Conservation (phyloP, 2,888 invertebrate species). For the Hymenopus coronatus region DNA sequence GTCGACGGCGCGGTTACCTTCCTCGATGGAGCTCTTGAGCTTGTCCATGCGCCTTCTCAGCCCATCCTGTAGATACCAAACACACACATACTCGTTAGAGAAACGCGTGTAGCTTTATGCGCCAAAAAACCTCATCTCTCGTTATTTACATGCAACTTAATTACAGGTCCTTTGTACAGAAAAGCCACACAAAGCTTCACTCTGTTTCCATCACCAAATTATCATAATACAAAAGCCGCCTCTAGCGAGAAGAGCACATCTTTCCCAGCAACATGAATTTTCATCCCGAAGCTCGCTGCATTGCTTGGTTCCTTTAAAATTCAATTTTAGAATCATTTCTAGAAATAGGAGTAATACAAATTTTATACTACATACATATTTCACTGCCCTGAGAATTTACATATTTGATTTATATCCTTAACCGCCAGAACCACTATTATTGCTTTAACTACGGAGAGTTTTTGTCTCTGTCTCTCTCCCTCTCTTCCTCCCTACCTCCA, state of each 20-base stretch:
- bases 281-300: too few relatives aligned
- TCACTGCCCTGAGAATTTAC: too few relatives aligned
- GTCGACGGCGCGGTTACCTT: slow-evolving; percentile 88
- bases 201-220: background rate
- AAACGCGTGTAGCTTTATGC: background rate
- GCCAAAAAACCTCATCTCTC: background rate
- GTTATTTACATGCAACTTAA: background rate
- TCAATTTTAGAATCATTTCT: too few relatives aligned
- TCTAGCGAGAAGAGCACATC: background rate
- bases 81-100: background rate
- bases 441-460: background rate
- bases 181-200: background rate
- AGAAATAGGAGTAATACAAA: too few relatives aligned
- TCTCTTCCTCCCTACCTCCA: background rate
- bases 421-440: background rate
- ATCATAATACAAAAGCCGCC: background rate
- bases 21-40: slow-evolving; percentile 88
- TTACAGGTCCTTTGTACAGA: background rate
- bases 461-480: background rate
- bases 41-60: slow-evolving; percentile 90
- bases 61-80: slow-evolving; percentile 62
- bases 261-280: background rate
- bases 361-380: too few relatives aligned
- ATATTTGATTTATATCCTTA: too few relatives aligned
- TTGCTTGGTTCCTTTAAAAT: too few relatives aligned